A percentile compares a stretch with the other conserved stretches of the same genome.
These are phyloP conservation scores for Caenorhabditis brenneri DNA, from an alignment of 1,140 invertebrate genomes.

Conservation along the genomic window DNA sequence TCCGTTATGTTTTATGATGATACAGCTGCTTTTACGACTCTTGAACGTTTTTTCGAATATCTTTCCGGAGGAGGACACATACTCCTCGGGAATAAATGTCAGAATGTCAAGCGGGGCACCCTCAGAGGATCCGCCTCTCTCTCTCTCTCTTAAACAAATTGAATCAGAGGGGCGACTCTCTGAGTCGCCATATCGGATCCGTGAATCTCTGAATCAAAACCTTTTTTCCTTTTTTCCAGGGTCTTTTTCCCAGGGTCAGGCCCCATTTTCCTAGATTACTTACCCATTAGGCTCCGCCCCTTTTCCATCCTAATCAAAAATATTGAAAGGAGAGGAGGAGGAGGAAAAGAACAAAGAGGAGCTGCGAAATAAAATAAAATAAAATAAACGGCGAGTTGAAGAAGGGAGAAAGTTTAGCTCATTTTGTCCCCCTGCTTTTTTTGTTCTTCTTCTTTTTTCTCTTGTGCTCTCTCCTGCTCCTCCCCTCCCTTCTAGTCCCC, in stretches of 20 bases:
- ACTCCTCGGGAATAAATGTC: too few species aligned
- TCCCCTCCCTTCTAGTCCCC: not conserved
- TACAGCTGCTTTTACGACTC: too few species aligned
- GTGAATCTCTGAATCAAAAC: not conserved
- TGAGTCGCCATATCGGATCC: not conserved
- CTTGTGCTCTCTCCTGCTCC: too few species aligned
- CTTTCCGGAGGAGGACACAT: not conserved
- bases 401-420: not conserved
- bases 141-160: constrained; percentile 20
- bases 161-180: not conserved
- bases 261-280: not conserved
- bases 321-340: too few species aligned
- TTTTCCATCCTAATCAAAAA: too few species aligned
- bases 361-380: not conserved
- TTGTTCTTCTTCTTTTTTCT: too few species aligned
- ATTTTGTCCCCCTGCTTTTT: too few species aligned
- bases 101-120: not conserved
- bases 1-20: constrained; percentile 15
- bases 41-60: too few species aligned
- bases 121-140: too few species aligned
- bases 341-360: not conserved
- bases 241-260: too few species aligned
- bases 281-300: too few species aligned
- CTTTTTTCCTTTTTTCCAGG: too few species aligned
- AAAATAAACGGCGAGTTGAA: constrained; percentile 34